Evolutionary conservation across 35 echinoderm and acorn worm species (phyloP).

Genomic region (Apostichopus japonicus): DNA sequence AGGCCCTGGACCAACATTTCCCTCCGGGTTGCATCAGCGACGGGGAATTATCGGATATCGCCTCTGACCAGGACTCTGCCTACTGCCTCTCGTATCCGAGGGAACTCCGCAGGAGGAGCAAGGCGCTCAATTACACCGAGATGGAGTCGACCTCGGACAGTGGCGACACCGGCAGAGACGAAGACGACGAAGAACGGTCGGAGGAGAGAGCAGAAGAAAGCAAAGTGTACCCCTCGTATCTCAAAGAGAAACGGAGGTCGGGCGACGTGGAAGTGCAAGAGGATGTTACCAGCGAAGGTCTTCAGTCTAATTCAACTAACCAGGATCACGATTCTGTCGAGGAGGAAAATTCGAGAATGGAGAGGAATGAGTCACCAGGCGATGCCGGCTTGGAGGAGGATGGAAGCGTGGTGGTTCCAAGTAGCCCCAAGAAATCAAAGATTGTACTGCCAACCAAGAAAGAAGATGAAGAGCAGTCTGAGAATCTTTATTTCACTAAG

Average conservation of each 20-base stretch:
- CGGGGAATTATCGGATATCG: constrained; percentile 45
- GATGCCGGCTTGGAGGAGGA: not conserved
- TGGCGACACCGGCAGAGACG: constrained; percentile 22
- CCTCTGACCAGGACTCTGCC: constrained; percentile 38
- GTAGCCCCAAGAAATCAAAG: not conserved
- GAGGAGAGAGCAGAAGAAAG: not conserved
- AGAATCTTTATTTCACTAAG: not conserved
- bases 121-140: constrained; percentile 46
- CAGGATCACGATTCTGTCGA: not conserved
- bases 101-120: constrained; percentile 20
- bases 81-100: constrained; percentile 47
- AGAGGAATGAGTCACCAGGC: not conserved
- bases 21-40: constrained; percentile 34
- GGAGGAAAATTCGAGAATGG: not conserved
- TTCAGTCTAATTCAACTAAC: not conserved
- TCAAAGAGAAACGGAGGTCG: not conserved
- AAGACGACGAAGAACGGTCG: constrained; percentile 23
- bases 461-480: not conserved
- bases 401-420: too few species aligned
- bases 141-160: constrained; percentile 55
- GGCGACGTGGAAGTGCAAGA: not conserved
- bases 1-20: constrained; percentile 50
- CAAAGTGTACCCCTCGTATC: constrained; percentile 29
- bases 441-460: not conserved
- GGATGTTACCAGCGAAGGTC: too few species aligned